These are phyloP conservation scores for Onychomys arenicola DNA, from an alignment of 2,797 vertebrate species.

Conservation along the genomic window DNA sequence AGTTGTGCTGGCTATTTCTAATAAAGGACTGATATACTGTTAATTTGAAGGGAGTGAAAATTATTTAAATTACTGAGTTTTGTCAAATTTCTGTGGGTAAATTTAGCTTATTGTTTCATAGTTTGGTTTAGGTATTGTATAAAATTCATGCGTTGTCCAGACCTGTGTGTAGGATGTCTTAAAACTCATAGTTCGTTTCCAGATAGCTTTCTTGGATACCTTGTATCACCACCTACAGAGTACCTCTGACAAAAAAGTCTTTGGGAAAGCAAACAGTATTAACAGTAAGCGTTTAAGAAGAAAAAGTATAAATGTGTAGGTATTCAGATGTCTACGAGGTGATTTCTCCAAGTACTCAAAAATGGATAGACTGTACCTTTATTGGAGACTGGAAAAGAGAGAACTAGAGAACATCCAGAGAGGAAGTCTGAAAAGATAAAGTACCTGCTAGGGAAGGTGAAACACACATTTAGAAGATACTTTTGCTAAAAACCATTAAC, in stretches of 20 bases:
- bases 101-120: not conserved
- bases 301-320: not conserved
- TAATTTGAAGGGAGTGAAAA: conserved; percentile 43
- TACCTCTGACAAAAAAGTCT: not conserved
- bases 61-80: conserved; percentile 39
- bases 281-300: not conserved
- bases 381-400: conserved; percentile 1
- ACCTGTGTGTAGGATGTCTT: not conserved
- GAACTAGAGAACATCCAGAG: not conserved
- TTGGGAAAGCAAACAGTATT: not conserved
- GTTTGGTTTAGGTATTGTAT: not conserved
- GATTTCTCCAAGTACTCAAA: not conserved
- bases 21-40: conserved; percentile 35
- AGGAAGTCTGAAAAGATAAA: not conserved
- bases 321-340: not conserved
- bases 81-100: conserved; percentile 6
- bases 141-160: not conserved
- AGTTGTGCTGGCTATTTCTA: conserved; percentile 44
- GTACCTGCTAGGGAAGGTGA: not conserved
- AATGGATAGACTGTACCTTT: not conserved
- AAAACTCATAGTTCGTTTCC: not conserved
- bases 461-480: not conserved
- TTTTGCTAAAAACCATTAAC: not conserved
- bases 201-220: not conserved
- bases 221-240: not conserved